Base-by-base conservation (phyloP, 1,140 invertebrate genomes). In the Drosophila paulistorum region DNA sequence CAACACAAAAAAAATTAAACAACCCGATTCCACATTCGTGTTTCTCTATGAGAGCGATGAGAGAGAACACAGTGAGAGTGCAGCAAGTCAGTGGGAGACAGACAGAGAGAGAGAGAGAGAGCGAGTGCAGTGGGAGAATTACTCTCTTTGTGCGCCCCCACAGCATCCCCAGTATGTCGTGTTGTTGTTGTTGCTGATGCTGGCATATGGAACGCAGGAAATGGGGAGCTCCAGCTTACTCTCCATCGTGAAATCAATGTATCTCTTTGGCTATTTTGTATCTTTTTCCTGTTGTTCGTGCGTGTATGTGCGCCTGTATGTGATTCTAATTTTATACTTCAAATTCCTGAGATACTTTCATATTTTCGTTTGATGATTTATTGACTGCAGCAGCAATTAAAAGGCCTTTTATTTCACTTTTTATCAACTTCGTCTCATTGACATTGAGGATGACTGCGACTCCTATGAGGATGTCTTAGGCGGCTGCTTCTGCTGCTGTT, bases 311-410 rank as follows among this genome's bases (percentile, higher is more conserved):
- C 35, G 7, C 10, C 35, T 39, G 45, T 23, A 11, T 51, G 69
- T 77, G 80, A 63, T 89, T 87, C 84, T 87, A 87, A 87, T 87
- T 87, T 87, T 87, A 87, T 71, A 63, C 80, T 74, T 75, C 68
- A 67, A 79, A 89, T 89, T 87, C 84, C 85, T 75, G 74, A 90
- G 80, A 87, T 87, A 57, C 80, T 89, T 87, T 89, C 84, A 87
- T 87, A 89, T 84, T 84, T 83, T 80, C 77, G 85, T 87, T 87
- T 90, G 84, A 87, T 87, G 85, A 87, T 87, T 87, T 87, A 87
- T 89, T 77, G 85, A 87, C 84, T 87, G 85, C 80, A 89, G 81
- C 77, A 67, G 84, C 77, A 89, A 87, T 87, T 87, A 87, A 87
- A 87, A 84, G 77, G 77, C 84, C 80, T 87, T 87, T 87, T 89